A percentile compares a stretch with the other conserved stretches of the same genome.
Evolutionary conservation across 2,113 vertebrate species (phyloP).

Genomic region (Sus scrofa): DNA sequence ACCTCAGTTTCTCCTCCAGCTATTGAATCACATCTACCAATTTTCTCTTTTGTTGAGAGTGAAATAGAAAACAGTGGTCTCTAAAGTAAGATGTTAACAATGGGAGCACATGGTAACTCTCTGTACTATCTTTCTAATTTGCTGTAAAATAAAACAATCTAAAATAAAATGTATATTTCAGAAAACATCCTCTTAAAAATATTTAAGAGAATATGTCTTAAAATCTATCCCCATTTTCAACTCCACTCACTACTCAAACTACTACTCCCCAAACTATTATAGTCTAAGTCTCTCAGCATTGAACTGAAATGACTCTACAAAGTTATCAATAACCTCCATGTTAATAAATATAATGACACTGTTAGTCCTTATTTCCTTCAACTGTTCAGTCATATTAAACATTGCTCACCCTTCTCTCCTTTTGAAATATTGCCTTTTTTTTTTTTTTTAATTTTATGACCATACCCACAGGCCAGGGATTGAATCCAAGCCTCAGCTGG

Average conservation of each 20-base stretch:
- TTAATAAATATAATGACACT: neutral
- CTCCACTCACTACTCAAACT: neutral
- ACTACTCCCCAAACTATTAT: neutral
- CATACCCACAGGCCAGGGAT: too few relatives aligned
- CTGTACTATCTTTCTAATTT: neutral
- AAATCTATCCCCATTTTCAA: neutral
- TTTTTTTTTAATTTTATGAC: too few relatives aligned
- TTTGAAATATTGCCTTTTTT: neutral
- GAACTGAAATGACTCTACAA: neutral
- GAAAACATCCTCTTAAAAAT: neutral
- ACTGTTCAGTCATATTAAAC: neutral
- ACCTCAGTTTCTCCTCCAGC: neutral
- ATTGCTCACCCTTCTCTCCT: neutral
- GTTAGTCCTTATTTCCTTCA: neutral
- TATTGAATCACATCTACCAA: neutral
- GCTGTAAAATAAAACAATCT: neutral
- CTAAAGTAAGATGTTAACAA: neutral
- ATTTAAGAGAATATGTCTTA: neutral
- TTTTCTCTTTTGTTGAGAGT: neutral
- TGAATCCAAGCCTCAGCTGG: too few relatives aligned
- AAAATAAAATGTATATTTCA: neutral
- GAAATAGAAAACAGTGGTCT: neutral
- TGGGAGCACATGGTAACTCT: neutral
- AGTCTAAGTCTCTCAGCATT: neutral
- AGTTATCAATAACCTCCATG: neutral